Percentiles rank a stretch among this genome's conserved stretches.
Conservation (phyloP, 2,888 invertebrate genomes). For the Loripinus fragilis region DNA sequence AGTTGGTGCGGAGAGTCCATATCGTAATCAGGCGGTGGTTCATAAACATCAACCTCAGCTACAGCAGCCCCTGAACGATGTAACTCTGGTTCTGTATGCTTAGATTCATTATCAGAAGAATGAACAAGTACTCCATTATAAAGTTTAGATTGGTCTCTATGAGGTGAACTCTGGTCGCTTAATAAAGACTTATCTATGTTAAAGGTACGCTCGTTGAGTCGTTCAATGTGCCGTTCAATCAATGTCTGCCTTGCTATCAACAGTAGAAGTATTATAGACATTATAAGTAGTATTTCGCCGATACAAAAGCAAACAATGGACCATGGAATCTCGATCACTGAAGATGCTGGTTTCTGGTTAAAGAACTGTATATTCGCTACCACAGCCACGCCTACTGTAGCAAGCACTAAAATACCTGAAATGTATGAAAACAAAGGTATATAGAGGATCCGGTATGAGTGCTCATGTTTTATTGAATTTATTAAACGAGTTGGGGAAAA, state of each 20-base stretch:
- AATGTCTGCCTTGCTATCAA: conserved; percentile 20
- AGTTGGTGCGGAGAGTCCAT: neutral
- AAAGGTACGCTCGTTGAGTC: too few species aligned
- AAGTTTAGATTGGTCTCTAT: too few species aligned
- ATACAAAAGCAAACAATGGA: conserved; percentile 39
- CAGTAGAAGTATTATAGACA: conserved; percentile 37
- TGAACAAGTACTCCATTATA: too few species aligned
- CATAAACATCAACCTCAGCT: neutral
- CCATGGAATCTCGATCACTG: conserved; percentile 54
- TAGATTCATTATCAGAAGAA: too few species aligned
- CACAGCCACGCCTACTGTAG: conserved; percentile 36
- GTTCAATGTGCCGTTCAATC: neutral
- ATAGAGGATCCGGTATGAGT: neutral
- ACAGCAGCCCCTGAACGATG: neutral
- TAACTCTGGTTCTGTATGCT: neutral
- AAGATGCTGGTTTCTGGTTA: conserved; percentile 28
- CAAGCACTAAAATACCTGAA: conserved; percentile 42
- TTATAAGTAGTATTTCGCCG: conserved; percentile 33
- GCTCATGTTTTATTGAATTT: too few species aligned
- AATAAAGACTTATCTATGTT: too few species aligned
- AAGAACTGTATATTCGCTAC: conserved; percentile 43
- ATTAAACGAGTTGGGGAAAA: too few species aligned
- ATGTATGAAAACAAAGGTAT: neutral
- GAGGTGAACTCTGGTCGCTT: too few species aligned
- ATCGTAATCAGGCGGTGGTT: conserved; percentile 43